Evolutionary conservation across 2,888 invertebrate species (phyloP).

Genomic region (Xylota segnis): DNA sequence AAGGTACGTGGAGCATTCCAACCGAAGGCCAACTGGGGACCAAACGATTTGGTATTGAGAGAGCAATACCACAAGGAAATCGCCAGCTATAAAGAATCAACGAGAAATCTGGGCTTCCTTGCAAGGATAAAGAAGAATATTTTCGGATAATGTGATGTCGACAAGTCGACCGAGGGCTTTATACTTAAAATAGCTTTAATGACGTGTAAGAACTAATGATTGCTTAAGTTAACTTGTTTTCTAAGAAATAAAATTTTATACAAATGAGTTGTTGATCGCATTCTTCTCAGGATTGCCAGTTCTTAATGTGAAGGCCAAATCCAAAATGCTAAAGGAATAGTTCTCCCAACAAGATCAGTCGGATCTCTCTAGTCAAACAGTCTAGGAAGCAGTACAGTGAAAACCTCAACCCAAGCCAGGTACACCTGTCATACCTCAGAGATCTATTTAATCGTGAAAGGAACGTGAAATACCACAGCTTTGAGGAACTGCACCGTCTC

Average conservation of each 20-base stretch:
- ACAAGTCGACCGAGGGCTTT: slow-evolving; percentile 8
- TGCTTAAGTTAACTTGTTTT: slow-evolving; percentile 39
- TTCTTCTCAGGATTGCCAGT: too few species aligned
- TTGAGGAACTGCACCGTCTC: too few species aligned
- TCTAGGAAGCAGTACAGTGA: too few species aligned
- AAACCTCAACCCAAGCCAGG: too few species aligned
- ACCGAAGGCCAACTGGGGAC: slow-evolving; percentile 87
- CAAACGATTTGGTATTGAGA: slow-evolving; percentile 84
- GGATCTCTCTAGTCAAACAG: too few species aligned
- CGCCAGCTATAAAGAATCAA: slow-evolving; percentile 79
- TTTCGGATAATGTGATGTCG: slow-evolving; percentile 78
- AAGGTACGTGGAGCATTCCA: slow-evolving; percentile 84
- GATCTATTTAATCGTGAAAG: too few species aligned
- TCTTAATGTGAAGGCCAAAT: too few species aligned
- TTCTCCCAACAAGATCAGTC: too few species aligned
- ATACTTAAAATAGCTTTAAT: slow-evolving; percentile 59
- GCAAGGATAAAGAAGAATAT: slow-evolving; percentile 81
- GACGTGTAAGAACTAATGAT: slow-evolving; percentile 3
- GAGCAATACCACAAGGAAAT: slow-evolving; percentile 85
- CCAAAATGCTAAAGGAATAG: too few species aligned
- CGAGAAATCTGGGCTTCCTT: slow-evolving; percentile 79
- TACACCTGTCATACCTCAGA: too few species aligned
- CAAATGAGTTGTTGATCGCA: neutral
- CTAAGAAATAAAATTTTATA: slow-evolving; percentile 51
- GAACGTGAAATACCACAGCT: too few species aligned